A percentile compares a stretch with the other conserved stretches of the same genome.
phyloP scores from a whole-genome alignment of 2,888 invertebrate genomes.

The Itoplectis maculator region DNA sequence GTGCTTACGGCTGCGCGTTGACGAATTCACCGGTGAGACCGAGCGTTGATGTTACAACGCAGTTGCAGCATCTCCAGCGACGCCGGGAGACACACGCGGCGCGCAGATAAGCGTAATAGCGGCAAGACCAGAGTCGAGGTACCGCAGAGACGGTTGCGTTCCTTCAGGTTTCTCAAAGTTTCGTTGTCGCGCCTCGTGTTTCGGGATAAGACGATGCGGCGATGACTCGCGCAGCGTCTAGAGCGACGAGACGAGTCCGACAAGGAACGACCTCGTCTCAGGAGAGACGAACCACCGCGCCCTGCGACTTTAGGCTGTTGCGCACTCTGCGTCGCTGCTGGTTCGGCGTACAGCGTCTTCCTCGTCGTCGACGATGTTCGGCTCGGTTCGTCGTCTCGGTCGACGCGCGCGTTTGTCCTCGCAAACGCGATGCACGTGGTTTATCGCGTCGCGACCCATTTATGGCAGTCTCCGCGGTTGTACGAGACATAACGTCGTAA shows the following conservation, averaged over 20 bases:
- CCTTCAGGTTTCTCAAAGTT: slow-evolving; percentile 53
- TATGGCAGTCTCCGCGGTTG: slow-evolving; percentile 66
- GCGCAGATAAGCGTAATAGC: slow-evolving; percentile 36
- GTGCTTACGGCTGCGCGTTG: too few species aligned
- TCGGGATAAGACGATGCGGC: slow-evolving; percentile 44
- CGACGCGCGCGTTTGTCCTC: background rate
- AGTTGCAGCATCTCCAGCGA: slow-evolving; percentile 39
- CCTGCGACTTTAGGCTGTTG: too few species aligned
- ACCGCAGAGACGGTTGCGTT: background rate
- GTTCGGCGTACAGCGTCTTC: too few species aligned
- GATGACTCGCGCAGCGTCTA: slow-evolving; percentile 38
- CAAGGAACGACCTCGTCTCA: background rate
- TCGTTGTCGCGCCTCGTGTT: slow-evolving; percentile 55
- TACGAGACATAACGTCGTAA: slow-evolving; percentile 66
- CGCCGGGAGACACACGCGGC: slow-evolving; percentile 25
- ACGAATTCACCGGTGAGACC: slow-evolving; percentile 47
- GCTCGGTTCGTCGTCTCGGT: slow-evolving; percentile 2
- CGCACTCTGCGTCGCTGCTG: too few species aligned
- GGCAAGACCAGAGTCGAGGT: slow-evolving; percentile 6
- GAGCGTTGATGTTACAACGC: slow-evolving; percentile 56
- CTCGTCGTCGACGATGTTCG: slow-evolving; percentile 2
- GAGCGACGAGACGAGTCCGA: background rate
- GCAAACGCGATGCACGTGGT: slow-evolving; percentile 56
- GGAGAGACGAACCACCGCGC: slow-evolving; percentile 22
- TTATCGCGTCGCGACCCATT: slow-evolving; percentile 71